A percentile compares a stretch with the other conserved stretches of the same genome.
These are phyloP conservation scores for Styela plicata DNA, from an alignment of 23 tunicate genomes.

Conservation along the genomic window DNA sequence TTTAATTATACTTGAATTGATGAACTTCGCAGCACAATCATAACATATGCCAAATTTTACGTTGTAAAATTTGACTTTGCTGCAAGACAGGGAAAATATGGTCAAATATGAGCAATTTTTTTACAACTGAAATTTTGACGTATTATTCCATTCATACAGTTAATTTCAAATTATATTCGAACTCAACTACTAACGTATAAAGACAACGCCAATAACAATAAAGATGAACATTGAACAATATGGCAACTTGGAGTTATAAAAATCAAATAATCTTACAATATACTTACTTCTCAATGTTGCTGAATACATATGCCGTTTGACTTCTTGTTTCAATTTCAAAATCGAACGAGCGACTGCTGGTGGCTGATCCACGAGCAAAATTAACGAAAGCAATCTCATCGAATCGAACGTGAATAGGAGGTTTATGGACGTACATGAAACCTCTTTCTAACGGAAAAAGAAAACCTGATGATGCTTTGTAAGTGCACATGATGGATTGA, in stretches of 20 bases:
- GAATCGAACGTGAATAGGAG: conserved; percentile 92
- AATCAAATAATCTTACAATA: neutral
- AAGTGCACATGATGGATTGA: conserved; percentile 81
- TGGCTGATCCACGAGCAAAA: conserved; percentile 92
- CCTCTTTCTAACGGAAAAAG: conserved; percentile 94
- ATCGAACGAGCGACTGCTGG: conserved; percentile 82
- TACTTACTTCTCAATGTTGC: conserved; percentile 89
- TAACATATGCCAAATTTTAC: no score
- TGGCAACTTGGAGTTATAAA: no score
- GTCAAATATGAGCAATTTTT: no score
- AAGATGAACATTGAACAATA: no score
- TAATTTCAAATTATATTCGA: no score
- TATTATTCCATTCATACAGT: no score
- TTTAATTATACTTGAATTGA: no score
- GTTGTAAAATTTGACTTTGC: no score
- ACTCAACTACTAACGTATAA: neutral
- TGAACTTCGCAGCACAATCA: no score
- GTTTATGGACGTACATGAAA: conserved; percentile 97
- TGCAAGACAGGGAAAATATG: no score
- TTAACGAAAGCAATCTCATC: conserved; percentile 95
- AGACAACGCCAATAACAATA: no score
- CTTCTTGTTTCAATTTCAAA: conserved; percentile 91
- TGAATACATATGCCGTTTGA: conserved; percentile 71
- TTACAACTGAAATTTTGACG: no score
- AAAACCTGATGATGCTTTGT: conserved; percentile 93